Base-by-base conservation (phyloP, 2,888 invertebrate genomes). In the Lithophane socia region DNA sequence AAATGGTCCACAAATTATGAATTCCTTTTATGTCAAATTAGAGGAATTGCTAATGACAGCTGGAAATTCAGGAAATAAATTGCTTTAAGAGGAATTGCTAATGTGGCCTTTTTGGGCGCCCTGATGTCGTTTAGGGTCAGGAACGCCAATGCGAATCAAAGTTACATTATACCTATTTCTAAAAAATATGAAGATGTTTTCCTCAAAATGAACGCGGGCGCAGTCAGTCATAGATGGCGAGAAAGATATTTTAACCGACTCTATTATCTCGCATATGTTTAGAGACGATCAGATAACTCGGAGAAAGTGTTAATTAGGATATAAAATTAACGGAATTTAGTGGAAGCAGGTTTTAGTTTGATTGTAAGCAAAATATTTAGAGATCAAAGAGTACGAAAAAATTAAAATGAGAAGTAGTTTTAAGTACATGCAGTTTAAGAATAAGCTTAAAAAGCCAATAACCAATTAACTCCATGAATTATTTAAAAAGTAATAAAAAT, bases 381-480 rank as follows among this genome's bases (percentile, higher is more conserved):
- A 47, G 7, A 29, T 8, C 24, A 49, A 49, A 29, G 29, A 12
- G 2, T 7, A 7, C 12, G 12, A 37, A 63, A 63, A 29, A 12
- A 21, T 37, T 9, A 18, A 13, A 60, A 16, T n/a, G 12, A 18
- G 10, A 61, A 61, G 18, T 61, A 1, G 29, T 21, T 66, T 52
- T 37, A 21, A 37, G 21, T 21, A 47, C 21, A 13, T 13, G 29
- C 13, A n/a, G 21, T 66, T 4, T 18, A 64, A n/a, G 8, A 42
- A 52, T 21, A 61, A 42, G 42, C 21, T 29, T 56, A 63, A 37
- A 49, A 78, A 60, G 2, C 66, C 44, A 13, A 56, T 24, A 65
- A 24, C 63, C 24, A 58, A 78, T 63, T 56, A 71, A 72, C 12
- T 61, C 49, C 12, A 52, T 61, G 37, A 64, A 61, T 4, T 37